phyloP scores from a whole-genome alignment of 2,888 invertebrate genomes.

The Nasonovia ribisnigri region DNA sequence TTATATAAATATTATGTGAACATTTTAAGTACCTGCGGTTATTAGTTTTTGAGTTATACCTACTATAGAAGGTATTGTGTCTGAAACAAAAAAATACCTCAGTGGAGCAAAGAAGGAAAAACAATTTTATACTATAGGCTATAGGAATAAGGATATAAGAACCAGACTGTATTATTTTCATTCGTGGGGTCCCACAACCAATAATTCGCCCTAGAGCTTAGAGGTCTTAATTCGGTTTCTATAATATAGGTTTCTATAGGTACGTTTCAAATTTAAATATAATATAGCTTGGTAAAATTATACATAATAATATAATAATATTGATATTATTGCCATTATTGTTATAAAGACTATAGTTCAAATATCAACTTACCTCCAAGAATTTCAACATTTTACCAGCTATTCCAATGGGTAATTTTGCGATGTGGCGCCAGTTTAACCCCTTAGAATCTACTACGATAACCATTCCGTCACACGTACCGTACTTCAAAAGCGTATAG shows the following conservation, averaged over 20 bases:
- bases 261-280: background rate
- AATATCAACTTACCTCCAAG: slow-evolving; percentile 27
- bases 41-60: too few relatives aligned
- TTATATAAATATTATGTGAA: too few relatives aligned
- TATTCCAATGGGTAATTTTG: slow-evolving; percentile 20
- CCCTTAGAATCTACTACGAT: slow-evolving; percentile 9
- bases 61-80: too few relatives aligned
- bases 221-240: background rate
- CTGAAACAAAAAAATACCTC: too few relatives aligned
- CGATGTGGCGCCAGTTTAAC: slow-evolving; percentile 51
- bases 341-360: background rate
- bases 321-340: background rate
- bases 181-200: background rate
- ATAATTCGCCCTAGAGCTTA: background rate
- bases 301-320: background rate
- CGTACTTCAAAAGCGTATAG: slow-evolving; percentile 6
- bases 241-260: background rate
- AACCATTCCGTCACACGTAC: slow-evolving; percentile 39
- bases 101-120: too few relatives aligned
- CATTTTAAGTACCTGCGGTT: too few relatives aligned
- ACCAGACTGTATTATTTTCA: background rate
- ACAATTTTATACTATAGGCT: too few relatives aligned
- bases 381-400: slow-evolving; percentile 30
- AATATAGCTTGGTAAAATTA: background rate
- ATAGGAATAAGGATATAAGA: background rate